These are phyloP conservation scores for Euura lappo DNA, from an alignment of 1,140 invertebrate species.

Conservation along the genomic window DNA sequence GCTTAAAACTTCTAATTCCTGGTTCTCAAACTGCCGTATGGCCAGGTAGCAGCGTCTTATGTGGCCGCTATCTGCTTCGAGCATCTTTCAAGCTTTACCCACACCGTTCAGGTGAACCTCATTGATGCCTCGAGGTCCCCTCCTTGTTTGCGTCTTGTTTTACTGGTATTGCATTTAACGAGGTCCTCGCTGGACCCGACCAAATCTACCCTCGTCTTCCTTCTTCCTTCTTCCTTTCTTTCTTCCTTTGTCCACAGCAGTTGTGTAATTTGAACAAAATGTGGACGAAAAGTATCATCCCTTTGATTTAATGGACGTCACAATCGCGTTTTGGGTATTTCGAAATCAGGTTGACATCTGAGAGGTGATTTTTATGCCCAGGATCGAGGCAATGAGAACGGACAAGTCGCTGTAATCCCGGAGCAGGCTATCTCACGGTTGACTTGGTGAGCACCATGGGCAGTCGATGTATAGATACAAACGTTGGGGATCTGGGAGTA, in stretches of 20 bases:
- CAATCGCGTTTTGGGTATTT: conserved; percentile 21
- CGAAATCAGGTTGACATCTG: conserved; percentile 48
- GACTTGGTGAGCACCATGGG: conserved; percentile 37
- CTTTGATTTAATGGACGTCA: neutral
- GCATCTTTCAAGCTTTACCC: conserved; percentile 14
- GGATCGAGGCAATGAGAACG: conserved; percentile 28
- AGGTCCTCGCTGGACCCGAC: conserved; percentile 26
- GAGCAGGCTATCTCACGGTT: conserved; percentile 41
- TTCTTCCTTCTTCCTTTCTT: too few species aligned
- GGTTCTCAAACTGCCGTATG: neutral
- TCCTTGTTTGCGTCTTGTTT: conserved; percentile 50
- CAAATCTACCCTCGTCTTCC: too few species aligned
- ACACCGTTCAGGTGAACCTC: conserved; percentile 9
- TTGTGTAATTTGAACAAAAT: too few species aligned
- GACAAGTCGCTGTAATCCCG: conserved; percentile 46
- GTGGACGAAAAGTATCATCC: too few species aligned
- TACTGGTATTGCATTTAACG: conserved; percentile 54
- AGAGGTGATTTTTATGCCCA: conserved; percentile 26
- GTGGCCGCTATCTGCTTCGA: conserved; percentile 17
- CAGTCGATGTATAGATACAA: neutral
- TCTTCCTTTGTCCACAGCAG: too few species aligned
- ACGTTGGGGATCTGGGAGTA: conserved; percentile 1
- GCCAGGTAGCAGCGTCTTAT: conserved; percentile 31
- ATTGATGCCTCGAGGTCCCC: conserved; percentile 34
- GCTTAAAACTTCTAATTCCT: conserved; percentile 29